Evolutionary conservation across 2,888 invertebrate genomes (phyloP).

Genomic region (Drosophila nigricruria): DNA sequence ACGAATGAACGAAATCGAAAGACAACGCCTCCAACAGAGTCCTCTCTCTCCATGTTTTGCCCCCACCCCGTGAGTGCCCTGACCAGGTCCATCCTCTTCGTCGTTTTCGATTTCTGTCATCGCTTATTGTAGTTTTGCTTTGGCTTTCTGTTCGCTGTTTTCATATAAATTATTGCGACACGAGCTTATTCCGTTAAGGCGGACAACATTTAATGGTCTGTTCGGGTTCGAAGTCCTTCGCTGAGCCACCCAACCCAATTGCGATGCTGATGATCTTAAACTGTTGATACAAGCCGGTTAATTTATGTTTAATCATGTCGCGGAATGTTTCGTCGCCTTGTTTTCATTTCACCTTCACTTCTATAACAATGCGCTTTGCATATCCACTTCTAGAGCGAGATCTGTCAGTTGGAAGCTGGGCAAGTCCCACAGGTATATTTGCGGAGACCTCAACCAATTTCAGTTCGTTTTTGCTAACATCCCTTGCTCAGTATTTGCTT

Average conservation of each 20-base stretch:
- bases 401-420: not conserved
- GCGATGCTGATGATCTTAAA: constrained; percentile 48
- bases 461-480: constrained; percentile 2
- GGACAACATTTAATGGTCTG: constrained; percentile 37
- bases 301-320: constrained; percentile 62
- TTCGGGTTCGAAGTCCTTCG: constrained; percentile 25
- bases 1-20: constrained; percentile 53
- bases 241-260: constrained; percentile 3
- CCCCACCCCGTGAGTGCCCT: not conserved
- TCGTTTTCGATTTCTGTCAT: constrained; percentile 56
- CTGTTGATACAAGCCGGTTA: constrained; percentile 37
- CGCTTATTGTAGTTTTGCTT: constrained; percentile 26
- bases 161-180: constrained; percentile 76
- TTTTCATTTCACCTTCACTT: constrained; percentile 36
- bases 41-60: not conserved
- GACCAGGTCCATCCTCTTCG: not conserved
- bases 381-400: constrained; percentile 11
- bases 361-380: constrained; percentile 54
- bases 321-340: constrained; percentile 49
- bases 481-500: constrained; percentile 1
- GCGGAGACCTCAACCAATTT: constrained; percentile 31
- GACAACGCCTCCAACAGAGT: constrained; percentile 53
- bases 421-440: constrained; percentile 45
- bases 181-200: constrained; percentile 59
- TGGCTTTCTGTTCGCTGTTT: constrained; percentile 22